These are phyloP conservation scores for Rachycentron canadum DNA, from an alignment of 2,797 vertebrate genomes.

Conservation along the genomic window DNA sequence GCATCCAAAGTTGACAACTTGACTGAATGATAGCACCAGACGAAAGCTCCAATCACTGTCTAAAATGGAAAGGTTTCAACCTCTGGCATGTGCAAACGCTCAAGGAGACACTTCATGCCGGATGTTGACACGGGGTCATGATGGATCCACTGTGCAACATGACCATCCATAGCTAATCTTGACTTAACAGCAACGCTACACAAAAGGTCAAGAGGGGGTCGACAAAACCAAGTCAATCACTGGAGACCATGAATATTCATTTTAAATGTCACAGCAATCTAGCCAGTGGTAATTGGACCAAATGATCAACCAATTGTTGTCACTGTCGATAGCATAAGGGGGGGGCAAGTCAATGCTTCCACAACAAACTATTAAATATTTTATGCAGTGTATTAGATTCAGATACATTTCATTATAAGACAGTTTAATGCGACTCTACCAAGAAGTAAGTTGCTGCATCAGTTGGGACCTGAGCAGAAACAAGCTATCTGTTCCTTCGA, in stretches of 20 bases:
- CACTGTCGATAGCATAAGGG: background rate
- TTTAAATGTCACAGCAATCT: background rate
- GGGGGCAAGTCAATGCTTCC: constrained; percentile 39
- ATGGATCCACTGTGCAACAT: background rate
- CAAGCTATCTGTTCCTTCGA: constrained; percentile 41
- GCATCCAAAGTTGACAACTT: background rate
- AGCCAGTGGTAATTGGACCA: background rate
- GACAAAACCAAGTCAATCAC: background rate
- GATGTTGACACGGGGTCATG: background rate
- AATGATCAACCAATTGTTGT: background rate
- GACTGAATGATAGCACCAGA: background rate
- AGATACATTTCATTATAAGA: constrained; percentile 41
- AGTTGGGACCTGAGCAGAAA: constrained; percentile 23
- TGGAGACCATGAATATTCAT: background rate
- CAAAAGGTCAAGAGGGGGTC: background rate
- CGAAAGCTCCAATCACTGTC: background rate
- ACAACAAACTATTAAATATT: constrained; percentile 40
- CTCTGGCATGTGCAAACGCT: background rate
- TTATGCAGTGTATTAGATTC: constrained; percentile 39
- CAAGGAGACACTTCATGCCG: background rate
- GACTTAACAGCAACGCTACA: background rate
- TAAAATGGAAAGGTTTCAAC: background rate
- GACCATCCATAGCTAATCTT: background rate
- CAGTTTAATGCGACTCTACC: constrained; percentile 30
- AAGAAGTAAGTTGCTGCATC: constrained; percentile 26